Base-by-base conservation (phyloP, 1,140 invertebrate genomes). In the Heliconius nattereri region DNA sequence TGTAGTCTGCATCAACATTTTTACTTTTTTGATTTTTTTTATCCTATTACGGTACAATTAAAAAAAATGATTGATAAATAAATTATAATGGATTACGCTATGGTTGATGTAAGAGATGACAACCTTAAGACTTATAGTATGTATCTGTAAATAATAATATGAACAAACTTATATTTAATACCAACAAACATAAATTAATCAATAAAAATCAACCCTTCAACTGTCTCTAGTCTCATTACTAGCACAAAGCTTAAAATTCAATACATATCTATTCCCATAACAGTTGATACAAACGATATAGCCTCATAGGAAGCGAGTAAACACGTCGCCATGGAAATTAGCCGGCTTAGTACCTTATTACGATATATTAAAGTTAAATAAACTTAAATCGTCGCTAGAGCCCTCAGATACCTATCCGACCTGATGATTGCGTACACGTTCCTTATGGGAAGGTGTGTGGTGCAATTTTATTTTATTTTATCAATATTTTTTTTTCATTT, bases 331-430 rank as follows among this genome's bases (percentile, higher is more conserved):
- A 81, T 78, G 80, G 76, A 78, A 78, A 81, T 81, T 81, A 81
- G 76, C 80, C 74, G 70, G 75, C 76, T 75, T 57, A 78, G 76
- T 81, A 78, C 80, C 80, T 75, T 78, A 78, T 81, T 75, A 80
- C 78, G 75, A 80, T 73, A 77, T 80, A 79, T 83, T 80, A 80
- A 83, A 83, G 72, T 80, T 75, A 80, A 80, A 83, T 80, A 83
- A 83, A 80, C 78, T 54, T 78, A 80, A 83, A 80, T 83, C 77
- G 77, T 37, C 66, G 76, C 73, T 78, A 57, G 35, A 19, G 71
- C 29, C 57, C 73, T 54, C 40, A 54, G 71, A 76, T 75, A 81
- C 76, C 81, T 75, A 74, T 78, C 49, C 57, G 74, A 40, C 75
- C 52, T 54, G 81, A 49, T 57, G 52, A 76, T 78, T 80, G 75